Conservation (phyloP, 2,888 invertebrate genomes). For the Catocala sponsa region DNA sequence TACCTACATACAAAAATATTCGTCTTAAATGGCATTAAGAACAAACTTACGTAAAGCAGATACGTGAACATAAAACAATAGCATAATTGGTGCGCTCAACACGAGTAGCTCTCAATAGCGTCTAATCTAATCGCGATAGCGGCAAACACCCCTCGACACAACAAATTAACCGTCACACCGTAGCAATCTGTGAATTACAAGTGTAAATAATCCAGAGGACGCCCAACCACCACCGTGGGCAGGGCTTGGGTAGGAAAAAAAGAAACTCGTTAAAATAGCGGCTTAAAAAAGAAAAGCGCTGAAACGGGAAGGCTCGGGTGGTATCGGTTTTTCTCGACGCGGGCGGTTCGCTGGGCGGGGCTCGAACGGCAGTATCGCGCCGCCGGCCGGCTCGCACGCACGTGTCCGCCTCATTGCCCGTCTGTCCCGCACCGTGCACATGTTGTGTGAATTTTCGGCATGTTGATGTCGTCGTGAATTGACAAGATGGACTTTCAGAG, state of each 20-base stretch:
- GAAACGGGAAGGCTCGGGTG: slow-evolving; percentile 86
- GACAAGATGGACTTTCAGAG: slow-evolving; percentile 98
- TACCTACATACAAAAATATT: background rate
- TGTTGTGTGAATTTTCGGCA: slow-evolving; percentile 82
- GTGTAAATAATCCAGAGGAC: slow-evolving; percentile 87
- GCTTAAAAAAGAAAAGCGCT: slow-evolving; percentile 88
- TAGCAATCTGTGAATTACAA: slow-evolving; percentile 84
- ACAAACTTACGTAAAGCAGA: slow-evolving; percentile 3
- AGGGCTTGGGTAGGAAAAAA: slow-evolving; percentile 78
- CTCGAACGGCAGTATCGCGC: slow-evolving; percentile 87
- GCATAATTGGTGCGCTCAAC: slow-evolving; percentile 47
- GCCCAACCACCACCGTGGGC: slow-evolving; percentile 86
- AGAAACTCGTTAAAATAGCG: slow-evolving; percentile 87
- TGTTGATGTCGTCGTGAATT: slow-evolving; percentile 85
- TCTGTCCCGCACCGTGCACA: slow-evolving; percentile 68
- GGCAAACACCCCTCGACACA: slow-evolving; percentile 64
- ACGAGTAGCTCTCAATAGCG: slow-evolving; percentile 58
- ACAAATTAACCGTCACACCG: slow-evolving; percentile 77
- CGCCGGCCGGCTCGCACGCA: slow-evolving; percentile 89
- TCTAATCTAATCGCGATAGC: slow-evolving; percentile 72
- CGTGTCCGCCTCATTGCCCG: slow-evolving; percentile 63
- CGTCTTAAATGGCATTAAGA: background rate
- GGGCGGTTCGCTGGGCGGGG: slow-evolving; percentile 86
- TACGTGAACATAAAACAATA: slow-evolving; percentile 43
- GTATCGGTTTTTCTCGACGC: slow-evolving; percentile 86